phyloP scores from a whole-genome alignment of 1,140 invertebrate species.

The Orchesella cincta region DNA sequence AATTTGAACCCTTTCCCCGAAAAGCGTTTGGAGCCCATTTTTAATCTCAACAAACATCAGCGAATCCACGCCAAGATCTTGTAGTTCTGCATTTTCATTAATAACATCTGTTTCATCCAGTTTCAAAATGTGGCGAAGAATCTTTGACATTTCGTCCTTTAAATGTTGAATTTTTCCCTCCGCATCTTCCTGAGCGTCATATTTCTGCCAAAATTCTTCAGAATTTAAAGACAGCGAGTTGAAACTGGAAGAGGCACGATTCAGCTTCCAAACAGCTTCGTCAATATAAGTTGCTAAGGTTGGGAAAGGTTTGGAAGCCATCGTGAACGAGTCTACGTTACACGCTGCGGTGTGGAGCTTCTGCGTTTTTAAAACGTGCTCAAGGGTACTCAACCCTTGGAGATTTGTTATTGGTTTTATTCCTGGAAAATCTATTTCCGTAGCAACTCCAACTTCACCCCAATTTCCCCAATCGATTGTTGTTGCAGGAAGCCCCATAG shows the following conservation, averaged over 20 bases:
- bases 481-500: conserved; percentile 20
- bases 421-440: neutral
- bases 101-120: neutral
- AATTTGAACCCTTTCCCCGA: neutral
- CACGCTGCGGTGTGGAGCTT: neutral
- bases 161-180: neutral
- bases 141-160: neutral
- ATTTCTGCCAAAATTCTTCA: neutral
- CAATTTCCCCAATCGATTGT: conserved; percentile 41
- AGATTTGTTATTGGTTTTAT: neutral
- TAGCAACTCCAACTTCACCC: conserved; percentile 19
- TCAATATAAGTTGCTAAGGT: neutral
- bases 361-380: neutral
- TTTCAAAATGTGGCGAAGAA: neutral
- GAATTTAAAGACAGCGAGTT: neutral
- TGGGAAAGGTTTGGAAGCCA: neutral
- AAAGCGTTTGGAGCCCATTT: neutral
- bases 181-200: neutral
- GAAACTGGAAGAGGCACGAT: neutral
- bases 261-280: neutral
- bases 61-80: neutral
- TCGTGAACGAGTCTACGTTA: neutral
- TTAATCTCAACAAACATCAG: neutral
- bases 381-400: neutral
- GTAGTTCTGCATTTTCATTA: neutral